These are phyloP conservation scores for Bombus polaris DNA, from an alignment of 1,140 invertebrate genomes.

Conservation along the genomic window DNA sequence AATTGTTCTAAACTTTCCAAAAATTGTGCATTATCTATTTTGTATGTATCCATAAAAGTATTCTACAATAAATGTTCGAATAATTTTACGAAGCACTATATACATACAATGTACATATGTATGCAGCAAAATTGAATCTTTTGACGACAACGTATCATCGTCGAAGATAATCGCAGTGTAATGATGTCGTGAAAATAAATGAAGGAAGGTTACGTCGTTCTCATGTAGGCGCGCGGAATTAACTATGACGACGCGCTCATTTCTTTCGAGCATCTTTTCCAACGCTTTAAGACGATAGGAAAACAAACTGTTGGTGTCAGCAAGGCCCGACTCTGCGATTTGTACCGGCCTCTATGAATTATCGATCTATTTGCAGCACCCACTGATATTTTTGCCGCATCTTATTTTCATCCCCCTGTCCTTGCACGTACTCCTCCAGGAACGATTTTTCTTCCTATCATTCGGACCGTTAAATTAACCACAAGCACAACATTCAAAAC, in stretches of 20 bases:
- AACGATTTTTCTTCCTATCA: not conserved
- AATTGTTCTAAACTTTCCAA: no score
- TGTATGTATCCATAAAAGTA: no score
- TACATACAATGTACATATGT: no score
- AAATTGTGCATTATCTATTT: no score
- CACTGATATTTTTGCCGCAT: slow-evolving; percentile 7
- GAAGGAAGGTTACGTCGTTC: not conserved
- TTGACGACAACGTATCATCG: not conserved
- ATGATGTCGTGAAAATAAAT: slow-evolving; percentile 1
- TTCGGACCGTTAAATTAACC: not conserved
- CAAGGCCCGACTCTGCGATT: slow-evolving; percentile 18
- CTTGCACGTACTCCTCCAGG: not conserved
- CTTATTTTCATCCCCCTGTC: slow-evolving; percentile 13
- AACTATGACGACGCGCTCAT: not conserved
- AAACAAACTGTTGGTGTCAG: slow-evolving; percentile 55
- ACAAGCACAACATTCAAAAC: not conserved
- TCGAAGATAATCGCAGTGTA: slow-evolving; percentile 8
- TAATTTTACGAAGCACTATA: not conserved
- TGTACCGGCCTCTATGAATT: slow-evolving; percentile 17
- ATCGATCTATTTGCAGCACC: slow-evolving; percentile 40
- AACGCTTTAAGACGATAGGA: slow-evolving; percentile 4
- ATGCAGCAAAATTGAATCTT: not conserved
- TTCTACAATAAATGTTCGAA: not conserved
- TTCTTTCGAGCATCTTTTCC: slow-evolving; percentile 25
- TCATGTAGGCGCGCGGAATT: not conserved